Evolutionary conservation across 2,888 invertebrate genomes (phyloP).

Genomic region (Drosophila phalerata): DNA sequence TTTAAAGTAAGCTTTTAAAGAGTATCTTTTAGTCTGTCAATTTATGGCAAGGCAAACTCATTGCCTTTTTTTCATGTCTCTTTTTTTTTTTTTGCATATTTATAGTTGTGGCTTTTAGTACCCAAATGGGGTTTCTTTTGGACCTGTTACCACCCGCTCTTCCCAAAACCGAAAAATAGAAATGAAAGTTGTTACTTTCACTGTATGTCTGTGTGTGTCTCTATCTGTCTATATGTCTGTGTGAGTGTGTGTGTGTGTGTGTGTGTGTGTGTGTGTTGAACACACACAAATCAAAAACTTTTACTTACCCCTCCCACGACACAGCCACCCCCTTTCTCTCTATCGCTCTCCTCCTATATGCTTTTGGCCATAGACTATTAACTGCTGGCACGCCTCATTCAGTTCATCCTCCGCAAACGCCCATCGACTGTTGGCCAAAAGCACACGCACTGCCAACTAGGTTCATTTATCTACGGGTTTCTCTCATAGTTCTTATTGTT

Average conservation of each 20-base stretch:
- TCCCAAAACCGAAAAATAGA: constrained; percentile 24
- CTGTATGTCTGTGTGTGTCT: constrained; percentile 37
- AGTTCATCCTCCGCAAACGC: constrained; percentile 13
- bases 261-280: constrained; percentile 35
- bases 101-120: constrained; percentile 54
- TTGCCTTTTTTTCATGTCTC: neutral
- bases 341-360: neutral
- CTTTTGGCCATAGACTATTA: constrained; percentile 47
- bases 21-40: constrained; percentile 9
- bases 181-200: constrained; percentile 77
- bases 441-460: constrained; percentile 42
- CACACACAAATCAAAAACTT: constrained; percentile 76
- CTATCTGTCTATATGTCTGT: constrained; percentile 9
- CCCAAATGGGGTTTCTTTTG: constrained; percentile 16
- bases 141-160: neutral
- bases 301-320: constrained; percentile 53
- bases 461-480: constrained; percentile 70
- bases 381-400: constrained; percentile 49
- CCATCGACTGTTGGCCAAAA: constrained; percentile 27
- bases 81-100: constrained; percentile 36
- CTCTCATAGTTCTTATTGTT: constrained; percentile 10
- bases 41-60: neutral
- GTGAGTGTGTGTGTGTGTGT: constrained; percentile 19
- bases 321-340: neutral
- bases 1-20: constrained; percentile 1